A percentile compares a stretch with the other conserved stretches of the same genome.
phyloP scores from a whole-genome alignment of 2,888 invertebrate genomes.

The Coelinius sp. region DNA sequence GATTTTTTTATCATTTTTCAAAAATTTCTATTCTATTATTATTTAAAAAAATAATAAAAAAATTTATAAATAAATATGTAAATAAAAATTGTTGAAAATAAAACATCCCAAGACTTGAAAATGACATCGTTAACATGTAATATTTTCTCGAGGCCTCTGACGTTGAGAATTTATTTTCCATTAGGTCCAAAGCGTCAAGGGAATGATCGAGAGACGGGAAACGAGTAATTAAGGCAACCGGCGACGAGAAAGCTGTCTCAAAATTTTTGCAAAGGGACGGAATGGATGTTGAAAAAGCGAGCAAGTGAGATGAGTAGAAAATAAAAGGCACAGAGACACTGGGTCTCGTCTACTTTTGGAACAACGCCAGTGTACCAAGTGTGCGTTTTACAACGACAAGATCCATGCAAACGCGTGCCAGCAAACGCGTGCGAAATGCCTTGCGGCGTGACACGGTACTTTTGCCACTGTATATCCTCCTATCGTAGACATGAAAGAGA shows the following conservation, averaged over 20 bases:
- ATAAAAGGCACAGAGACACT: neutral
- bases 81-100: no score
- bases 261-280: neutral
- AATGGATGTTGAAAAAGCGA: neutral
- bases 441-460: slow-evolving; percentile 16
- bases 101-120: neutral
- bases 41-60: no score
- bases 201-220: slow-evolving; percentile 34
- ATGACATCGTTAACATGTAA: slow-evolving; percentile 27
- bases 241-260: slow-evolving; percentile 33
- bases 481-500: neutral
- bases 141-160: slow-evolving; percentile 10
- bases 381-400: slow-evolving; percentile 23
- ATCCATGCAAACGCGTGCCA: slow-evolving; percentile 21
- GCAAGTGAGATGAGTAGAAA: neutral
- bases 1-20: no score
- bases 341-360: slow-evolving; percentile 16
- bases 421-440: slow-evolving; percentile 16
- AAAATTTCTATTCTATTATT: no score
- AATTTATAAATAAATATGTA: slow-evolving; percentile 2
- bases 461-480: neutral
- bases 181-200: slow-evolving; percentile 32
- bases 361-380: neutral
- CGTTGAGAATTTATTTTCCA: slow-evolving; percentile 31
- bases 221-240: slow-evolving; percentile 40